These are phyloP conservation scores for Xestia c-nigrum DNA, from an alignment of 2,888 invertebrate species.

Conservation along the genomic window DNA sequence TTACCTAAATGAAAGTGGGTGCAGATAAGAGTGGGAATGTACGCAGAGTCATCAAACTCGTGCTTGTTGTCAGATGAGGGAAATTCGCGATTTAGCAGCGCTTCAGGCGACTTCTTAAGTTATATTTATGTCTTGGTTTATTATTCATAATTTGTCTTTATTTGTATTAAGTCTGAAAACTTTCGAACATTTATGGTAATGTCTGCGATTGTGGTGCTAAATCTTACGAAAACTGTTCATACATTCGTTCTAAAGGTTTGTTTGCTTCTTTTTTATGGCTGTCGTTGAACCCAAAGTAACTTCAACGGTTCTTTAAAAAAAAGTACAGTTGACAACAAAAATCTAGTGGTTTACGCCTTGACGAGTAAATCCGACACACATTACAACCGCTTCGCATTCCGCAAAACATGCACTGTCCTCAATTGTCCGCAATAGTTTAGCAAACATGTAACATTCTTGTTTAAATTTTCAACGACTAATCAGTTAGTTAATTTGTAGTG, in stretches of 20 bases:
- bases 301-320: neutral
- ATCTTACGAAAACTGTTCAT: neutral
- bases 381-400: conserved; percentile 30
- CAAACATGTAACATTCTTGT: conserved; percentile 62
- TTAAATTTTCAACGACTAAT: conserved; percentile 70
- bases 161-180: conserved; percentile 15
- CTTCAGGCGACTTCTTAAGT: conserved; percentile 4
- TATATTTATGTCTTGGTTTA: conserved; percentile 20
- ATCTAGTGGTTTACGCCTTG: neutral
- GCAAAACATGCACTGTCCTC: conserved; percentile 49
- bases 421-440: conserved; percentile 51
- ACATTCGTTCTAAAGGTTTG: neutral
- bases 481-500: conserved; percentile 81
- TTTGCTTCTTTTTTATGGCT: neutral
- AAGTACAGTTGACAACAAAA: conserved; percentile 15
- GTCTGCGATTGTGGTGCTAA: neutral
- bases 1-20: conserved; percentile 62
- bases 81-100: conserved; percentile 34
- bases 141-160: conserved; percentile 16
- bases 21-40: conserved; percentile 31
- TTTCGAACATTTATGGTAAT: conserved; percentile 19
- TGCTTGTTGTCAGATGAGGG: conserved; percentile 30
- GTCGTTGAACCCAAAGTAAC: neutral
- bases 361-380: conserved; percentile 32
- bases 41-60: conserved; percentile 52